Base-by-base conservation (phyloP, 2,888 invertebrate species). In the Nasonovia ribisnigri region DNA sequence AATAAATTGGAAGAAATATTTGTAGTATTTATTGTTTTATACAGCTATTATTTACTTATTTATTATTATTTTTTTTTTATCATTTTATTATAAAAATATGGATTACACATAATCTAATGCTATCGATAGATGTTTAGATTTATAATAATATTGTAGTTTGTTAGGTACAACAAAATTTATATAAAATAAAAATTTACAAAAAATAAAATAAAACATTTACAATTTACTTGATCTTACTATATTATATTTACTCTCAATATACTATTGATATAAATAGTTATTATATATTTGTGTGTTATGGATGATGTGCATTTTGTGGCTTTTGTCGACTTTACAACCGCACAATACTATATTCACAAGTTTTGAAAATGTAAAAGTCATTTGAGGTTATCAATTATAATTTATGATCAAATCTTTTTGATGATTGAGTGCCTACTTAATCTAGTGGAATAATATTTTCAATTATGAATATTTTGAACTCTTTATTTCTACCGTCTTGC, bases 81-180 rank as follows among this genome's bases (percentile, higher is more conserved):
- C 29, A 84, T 84, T 91, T 60, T 87, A 92, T 92, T 92, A 88
- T 88, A 67, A 87, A 88, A 88, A 48, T 51, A 42, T 60, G 88
- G 67, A 88, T 88, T 88, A 26, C 29, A 3, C 26, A 29, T 36
- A 48, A 92, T 60, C 60, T 42, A 42, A 51, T 46, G 36, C 87
- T 92, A 92, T 92, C 48, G 13, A 51, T 88, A 88, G 42, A 92
- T 77, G 20, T 88, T 92, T 88, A 92, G 88, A 88, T 92, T 87
- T 87, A 88, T 88, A 92, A 88, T 87, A 92, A 87, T 88, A 92
- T 92, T 92, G 92, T 92, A 92, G 92, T 91, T 57, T 84, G 57
- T 87, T 92, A 92, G 92, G 88, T 51, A 92, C 51, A 88, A 88
- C 92, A 88, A 92, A 92, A 92, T 88, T 92, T 88, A 92, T 92